Conservation (phyloP, 1,140 invertebrate species). For the Saccostrea cuccullata region DNA sequence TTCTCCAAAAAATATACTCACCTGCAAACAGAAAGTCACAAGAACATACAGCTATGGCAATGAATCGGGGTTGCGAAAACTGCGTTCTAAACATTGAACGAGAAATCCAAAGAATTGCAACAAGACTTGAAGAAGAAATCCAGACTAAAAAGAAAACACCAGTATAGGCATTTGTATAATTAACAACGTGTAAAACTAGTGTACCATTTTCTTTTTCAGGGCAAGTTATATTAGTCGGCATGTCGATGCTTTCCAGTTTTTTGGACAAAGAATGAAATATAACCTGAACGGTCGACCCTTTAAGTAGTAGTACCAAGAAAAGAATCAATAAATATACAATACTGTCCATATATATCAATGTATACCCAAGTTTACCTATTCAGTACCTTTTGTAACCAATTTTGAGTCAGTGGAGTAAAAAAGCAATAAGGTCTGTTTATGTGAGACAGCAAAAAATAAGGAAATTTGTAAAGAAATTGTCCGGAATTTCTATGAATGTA, state of each 20-base stretch:
- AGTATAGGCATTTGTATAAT: neutral
- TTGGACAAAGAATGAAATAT: too few relatives aligned
- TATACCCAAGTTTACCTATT: too few relatives aligned
- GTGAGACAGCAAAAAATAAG: too few relatives aligned
- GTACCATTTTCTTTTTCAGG: slow-evolving; percentile 12
- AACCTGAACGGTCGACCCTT: too few relatives aligned
- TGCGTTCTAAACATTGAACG: neutral
- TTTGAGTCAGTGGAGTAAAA: too few relatives aligned
- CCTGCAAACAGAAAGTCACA: neutral
- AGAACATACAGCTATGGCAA: neutral
- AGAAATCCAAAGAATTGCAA: slow-evolving; percentile 15
- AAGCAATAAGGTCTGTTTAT: too few relatives aligned
- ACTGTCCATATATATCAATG: too few relatives aligned
- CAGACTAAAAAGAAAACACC: neutral
- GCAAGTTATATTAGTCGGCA: neutral
- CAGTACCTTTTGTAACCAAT: too few relatives aligned
- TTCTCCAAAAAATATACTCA: neutral
- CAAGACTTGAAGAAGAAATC: slow-evolving; percentile 3
- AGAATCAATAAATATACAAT: too few relatives aligned
- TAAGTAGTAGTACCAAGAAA: too few relatives aligned
- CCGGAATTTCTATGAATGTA: too few relatives aligned
- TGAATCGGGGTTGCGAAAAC: neutral
- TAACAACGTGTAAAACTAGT: neutral
- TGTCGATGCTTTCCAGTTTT: neutral
- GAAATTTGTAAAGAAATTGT: too few relatives aligned